Percentiles rank a stretch among this genome's conserved stretches.
phyloP scores from a whole-genome alignment of 2,797 vertebrate genomes.

The Karalla daura region DNA sequence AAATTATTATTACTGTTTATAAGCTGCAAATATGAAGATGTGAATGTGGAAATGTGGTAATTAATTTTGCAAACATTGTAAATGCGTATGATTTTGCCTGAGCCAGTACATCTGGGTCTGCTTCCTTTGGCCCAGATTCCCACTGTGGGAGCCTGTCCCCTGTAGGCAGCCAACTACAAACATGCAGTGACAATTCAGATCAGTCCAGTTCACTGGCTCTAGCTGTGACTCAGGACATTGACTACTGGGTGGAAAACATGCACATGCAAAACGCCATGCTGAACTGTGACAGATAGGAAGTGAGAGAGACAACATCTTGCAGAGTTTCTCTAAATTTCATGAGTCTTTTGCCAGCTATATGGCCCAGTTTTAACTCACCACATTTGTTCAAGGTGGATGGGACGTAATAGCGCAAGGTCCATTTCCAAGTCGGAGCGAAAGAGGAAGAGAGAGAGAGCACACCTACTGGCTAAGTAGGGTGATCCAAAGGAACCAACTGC shows the following conservation, averaged over 20 bases:
- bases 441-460: slow-evolving; percentile 30
- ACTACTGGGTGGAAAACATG: slow-evolving; percentile 52
- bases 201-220: slow-evolving; percentile 69
- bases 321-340: slow-evolving; percentile 8
- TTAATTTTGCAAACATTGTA: no score
- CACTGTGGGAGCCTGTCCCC: slow-evolving; percentile 51
- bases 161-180: slow-evolving; percentile 58
- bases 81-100: slow-evolving; percentile 18
- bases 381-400: slow-evolving; percentile 37
- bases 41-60: no score
- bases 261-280: slow-evolving; percentile 45
- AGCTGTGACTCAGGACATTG: slow-evolving; percentile 68
- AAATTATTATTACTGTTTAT: no score
- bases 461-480: slow-evolving; percentile 59
- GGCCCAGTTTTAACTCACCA: slow-evolving; percentile 53
- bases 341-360: slow-evolving; percentile 48
- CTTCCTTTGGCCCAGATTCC: slow-evolving; percentile 62
- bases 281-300: slow-evolving; percentile 24
- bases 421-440: slow-evolving; percentile 70
- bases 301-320: neutral
- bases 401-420: slow-evolving; percentile 67
- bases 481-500: slow-evolving; percentile 68
- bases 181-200: slow-evolving; percentile 73
- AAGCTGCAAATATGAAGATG: no score
- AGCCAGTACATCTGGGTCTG: slow-evolving; percentile 45